phyloP scores from a whole-genome alignment of 2,113 vertebrate genomes.

The Australoheros scitulus region DNA sequence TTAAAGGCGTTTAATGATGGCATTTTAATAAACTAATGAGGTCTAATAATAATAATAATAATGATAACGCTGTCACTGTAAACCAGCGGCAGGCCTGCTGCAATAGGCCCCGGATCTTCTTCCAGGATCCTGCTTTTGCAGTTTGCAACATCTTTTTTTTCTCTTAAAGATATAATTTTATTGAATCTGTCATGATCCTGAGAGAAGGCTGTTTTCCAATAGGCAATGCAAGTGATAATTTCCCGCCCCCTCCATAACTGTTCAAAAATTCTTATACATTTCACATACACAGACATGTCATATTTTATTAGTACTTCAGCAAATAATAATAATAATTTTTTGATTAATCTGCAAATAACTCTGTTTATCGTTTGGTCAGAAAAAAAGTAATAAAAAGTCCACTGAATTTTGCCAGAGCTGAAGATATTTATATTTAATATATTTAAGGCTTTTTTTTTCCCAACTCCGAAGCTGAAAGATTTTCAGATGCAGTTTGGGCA shows the following conservation, averaged over 20 bases:
- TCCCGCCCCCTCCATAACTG: no score
- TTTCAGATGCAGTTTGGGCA: background rate
- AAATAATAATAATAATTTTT: background rate
- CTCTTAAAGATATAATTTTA: background rate
- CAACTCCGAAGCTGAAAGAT: background rate
- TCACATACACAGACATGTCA: background rate
- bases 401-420: background rate
- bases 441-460: no score
- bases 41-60: background rate
- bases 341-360: background rate
- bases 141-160: no score
- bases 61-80: background rate
- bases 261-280: background rate
- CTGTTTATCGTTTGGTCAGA: background rate
- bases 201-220: no score
- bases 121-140: background rate
- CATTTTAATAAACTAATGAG: constrained; percentile 6
- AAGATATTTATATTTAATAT: no score
- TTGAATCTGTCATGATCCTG: background rate
- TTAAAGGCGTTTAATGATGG: background rate
- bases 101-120: background rate
- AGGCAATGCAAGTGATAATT: no score
- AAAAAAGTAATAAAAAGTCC: background rate
- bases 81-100: constrained; percentile 5
- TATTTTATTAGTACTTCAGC: background rate